Conservation (phyloP, 2,797 vertebrate species). For the Tolypeutes matacus region DNA sequence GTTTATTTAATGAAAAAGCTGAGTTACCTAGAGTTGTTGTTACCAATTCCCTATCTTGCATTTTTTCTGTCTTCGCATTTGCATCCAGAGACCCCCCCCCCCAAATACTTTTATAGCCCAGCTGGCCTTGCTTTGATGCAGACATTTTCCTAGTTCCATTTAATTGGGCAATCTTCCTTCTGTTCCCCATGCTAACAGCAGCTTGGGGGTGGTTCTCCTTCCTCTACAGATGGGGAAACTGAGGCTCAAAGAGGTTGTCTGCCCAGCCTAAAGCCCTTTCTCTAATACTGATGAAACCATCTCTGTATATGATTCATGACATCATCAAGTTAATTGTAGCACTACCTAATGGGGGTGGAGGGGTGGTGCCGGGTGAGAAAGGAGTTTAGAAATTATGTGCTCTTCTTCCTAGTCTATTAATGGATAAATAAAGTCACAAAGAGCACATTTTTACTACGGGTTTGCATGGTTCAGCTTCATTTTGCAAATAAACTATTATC, state of each 20-base stretch:
- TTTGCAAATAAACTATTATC: conserved; percentile 11
- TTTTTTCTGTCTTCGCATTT: conserved; percentile 26
- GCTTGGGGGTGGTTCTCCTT: not conserved
- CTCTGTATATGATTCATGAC: not conserved
- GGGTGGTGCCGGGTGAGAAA: not conserved
- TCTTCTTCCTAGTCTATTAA: not conserved
- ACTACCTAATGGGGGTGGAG: not conserved
- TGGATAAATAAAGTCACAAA: not conserved
- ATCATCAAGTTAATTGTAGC: not conserved
- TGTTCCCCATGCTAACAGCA: not conserved
- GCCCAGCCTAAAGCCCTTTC: not conserved
- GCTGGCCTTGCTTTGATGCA: conserved; percentile 17
- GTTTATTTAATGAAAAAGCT: conserved; percentile 63
- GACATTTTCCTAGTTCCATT: not conserved
- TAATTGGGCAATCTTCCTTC: conserved; percentile 57
- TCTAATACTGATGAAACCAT: not conserved
- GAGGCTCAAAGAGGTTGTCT: not conserved
- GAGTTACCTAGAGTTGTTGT: conserved; percentile 49
- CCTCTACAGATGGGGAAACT: conserved; percentile 49
- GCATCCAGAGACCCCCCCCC: not conserved
- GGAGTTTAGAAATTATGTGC: not conserved
- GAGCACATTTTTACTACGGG: not conserved
- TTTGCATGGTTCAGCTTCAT: not conserved
- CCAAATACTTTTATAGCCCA: conserved; percentile 51
- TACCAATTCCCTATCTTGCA: conserved; percentile 3